Evolutionary conservation across 2,113 vertebrate genomes (phyloP), one percentile per base, ranked within the genome.

Genomic region (Toxotes chatareus): DNA sequence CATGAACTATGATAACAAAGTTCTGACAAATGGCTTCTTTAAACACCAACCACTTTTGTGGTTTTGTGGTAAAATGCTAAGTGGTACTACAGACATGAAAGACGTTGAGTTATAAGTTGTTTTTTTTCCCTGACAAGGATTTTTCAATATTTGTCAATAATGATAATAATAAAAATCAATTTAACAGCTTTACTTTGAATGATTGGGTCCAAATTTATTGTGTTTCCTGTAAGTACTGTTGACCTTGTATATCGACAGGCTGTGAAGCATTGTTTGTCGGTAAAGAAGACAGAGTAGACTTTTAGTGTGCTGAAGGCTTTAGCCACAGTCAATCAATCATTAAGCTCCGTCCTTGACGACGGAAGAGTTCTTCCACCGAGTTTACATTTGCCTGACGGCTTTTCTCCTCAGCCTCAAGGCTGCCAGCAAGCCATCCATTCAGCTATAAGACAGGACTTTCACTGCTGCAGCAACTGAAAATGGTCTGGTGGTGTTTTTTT

Each of bases 241-340:
- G 90, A 80, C 84, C 79, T 87, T 85, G 73, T 32, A 46, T 79
- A 85, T 82, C 19, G 81, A 82, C 80, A 81, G 67, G 55, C 82
- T 76, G 66, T 47, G 86, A 76, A 63, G 49, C 53, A 32, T 76
- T 84, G 42, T 62, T 69, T 85, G 78, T 87, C 73, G 31, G 82
- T 85, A 74, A 88, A 83, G 78, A 89, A 91, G 90, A 93, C 74
- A 55, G 83, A 92, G 80, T 79, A 73, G 78, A 82, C 80, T 81
- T 88, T 87, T 56, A 82, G 79, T 68, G 78, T 34, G 86, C 86
- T 81, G 81, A 90, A 80, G 89, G 89, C 77, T 90, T 88, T 77
- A 73, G 72, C 87, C 67, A 62, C 77, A 82, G 84, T 80, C 78
- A 80, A 84, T 94, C 85, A 92, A 89, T 95, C 91, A 86, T 61